Evolutionary conservation across 1,140 invertebrate species (phyloP).

Genomic region (Oppia nitens): DNA sequence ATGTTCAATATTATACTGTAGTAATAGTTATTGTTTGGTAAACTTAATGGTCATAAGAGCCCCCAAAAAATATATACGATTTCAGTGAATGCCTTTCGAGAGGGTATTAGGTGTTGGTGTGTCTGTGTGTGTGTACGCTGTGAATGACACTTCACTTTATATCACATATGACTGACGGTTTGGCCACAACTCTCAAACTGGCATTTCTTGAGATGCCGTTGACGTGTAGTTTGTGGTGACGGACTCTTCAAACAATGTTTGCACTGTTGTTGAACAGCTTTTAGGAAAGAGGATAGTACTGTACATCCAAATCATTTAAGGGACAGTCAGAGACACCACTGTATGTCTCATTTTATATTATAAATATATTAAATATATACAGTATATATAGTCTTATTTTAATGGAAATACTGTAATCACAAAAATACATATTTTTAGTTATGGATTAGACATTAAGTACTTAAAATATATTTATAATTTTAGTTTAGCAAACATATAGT

Average conservation of each 20-base stretch:
- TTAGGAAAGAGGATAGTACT: no score
- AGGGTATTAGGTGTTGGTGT: background rate
- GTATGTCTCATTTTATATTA: no score
- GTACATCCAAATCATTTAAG: no score
- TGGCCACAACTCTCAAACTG: background rate
- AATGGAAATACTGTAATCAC: no score
- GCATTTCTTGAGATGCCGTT: background rate
- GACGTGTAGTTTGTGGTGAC: background rate
- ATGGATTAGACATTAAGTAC: no score
- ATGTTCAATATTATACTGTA: no score
- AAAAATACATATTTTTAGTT: no score
- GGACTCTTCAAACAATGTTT: background rate
- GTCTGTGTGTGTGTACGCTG: no score
- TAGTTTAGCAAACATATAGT: no score
- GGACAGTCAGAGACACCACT: background rate
- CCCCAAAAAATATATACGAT: background rate
- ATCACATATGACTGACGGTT: background rate
- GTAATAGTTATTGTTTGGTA: background rate
- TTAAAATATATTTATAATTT: no score
- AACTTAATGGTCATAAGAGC: background rate
- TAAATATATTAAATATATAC: no score
- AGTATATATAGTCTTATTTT: background rate
- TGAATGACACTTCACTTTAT: background rate
- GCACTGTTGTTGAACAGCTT: background rate
- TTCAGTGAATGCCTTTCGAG: background rate